Conservation (phyloP, 2,888 invertebrate genomes). For the Hypena proboscidalis region DNA sequence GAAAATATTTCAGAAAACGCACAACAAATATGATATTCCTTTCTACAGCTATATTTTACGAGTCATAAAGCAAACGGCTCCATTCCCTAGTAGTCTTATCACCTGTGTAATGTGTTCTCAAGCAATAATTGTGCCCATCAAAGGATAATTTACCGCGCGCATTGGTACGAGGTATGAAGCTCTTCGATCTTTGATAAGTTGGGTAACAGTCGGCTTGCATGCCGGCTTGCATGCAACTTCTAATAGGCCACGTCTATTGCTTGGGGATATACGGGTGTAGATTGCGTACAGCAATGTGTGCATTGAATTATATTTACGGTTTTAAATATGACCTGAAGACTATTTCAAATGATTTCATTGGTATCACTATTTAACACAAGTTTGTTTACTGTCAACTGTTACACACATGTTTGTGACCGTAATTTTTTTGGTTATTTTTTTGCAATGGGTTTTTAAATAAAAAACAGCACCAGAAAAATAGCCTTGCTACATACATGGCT, state of each 20-base stretch:
- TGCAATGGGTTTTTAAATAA: too few relatives aligned
- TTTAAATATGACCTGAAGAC: too few relatives aligned
- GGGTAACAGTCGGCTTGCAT: conserved; percentile 64
- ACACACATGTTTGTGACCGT: too few relatives aligned
- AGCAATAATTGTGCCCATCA: conserved; percentile 47
- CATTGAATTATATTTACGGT: background rate
- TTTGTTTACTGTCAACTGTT: too few relatives aligned
- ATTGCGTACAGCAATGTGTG: conserved; percentile 15
- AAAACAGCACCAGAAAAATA: too few relatives aligned
- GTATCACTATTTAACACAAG: too few relatives aligned
- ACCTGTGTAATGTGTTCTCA: conserved; percentile 33
- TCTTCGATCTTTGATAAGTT: conserved; percentile 66
- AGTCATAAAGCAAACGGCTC: conserved; percentile 1
- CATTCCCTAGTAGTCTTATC: conserved; percentile 28
- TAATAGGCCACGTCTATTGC: conserved; percentile 62
- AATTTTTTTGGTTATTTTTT: too few relatives aligned
- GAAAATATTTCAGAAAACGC: too few relatives aligned
- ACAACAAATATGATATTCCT: too few relatives aligned
- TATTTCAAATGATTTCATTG: too few relatives aligned
- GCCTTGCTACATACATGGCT: too few relatives aligned
- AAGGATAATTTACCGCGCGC: conserved; percentile 49
- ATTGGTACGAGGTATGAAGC: conserved; percentile 48
- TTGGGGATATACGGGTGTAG: conserved; percentile 37
- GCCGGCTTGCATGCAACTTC: conserved; percentile 45
- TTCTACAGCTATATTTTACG: background rate